A percentile compares a stretch with the other conserved stretches of the same genome.
These are phyloP conservation scores for Eupleurogrammus muticus DNA, from an alignment of 2,797 vertebrate species.

Conservation along the genomic window DNA sequence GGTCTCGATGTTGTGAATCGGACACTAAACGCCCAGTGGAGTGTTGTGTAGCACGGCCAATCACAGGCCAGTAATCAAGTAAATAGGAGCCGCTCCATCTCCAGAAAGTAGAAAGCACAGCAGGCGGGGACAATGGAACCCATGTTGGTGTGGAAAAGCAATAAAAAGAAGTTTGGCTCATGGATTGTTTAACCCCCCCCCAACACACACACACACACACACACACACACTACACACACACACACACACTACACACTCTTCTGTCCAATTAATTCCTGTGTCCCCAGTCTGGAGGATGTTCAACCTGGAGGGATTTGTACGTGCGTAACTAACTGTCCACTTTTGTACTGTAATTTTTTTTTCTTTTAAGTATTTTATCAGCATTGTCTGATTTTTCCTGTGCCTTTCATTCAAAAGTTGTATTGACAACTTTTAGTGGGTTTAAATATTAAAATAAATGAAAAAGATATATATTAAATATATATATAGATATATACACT, in stretches of 20 bases:
- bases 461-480: conserved; percentile 81
- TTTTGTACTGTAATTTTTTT: conserved; percentile 96
- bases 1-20: conserved; percentile 49
- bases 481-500: conserved; percentile 75
- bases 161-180: conserved; percentile 90
- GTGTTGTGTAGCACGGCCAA: conserved; percentile 52
- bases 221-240: no score
- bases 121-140: conserved; percentile 48
- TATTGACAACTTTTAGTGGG: conserved; percentile 97
- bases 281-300: conserved; percentile 50
- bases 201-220: conserved; percentile 39
- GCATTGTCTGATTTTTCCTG: conserved; percentile 98
- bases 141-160: conserved; percentile 89
- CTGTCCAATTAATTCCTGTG: conserved; percentile 77
- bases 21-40: conserved; percentile 55
- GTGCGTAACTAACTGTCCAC: conserved; percentile 92
- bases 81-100: conserved; percentile 41
- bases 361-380: conserved; percentile 93
- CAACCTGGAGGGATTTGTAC: conserved; percentile 88
- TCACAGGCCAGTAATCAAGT: conserved; percentile 46
- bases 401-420: conserved; percentile 98
- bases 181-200: conserved; percentile 41
- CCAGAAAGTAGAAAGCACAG: conserved; percentile 42
- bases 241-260: conserved; percentile 43
- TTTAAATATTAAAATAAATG: conserved; percentile 96